A percentile compares a stretch with the other conserved stretches of the same genome.
Evolutionary conservation across 2,797 vertebrate genomes (phyloP).

Genomic region (Gymnothorax reevesii): DNA sequence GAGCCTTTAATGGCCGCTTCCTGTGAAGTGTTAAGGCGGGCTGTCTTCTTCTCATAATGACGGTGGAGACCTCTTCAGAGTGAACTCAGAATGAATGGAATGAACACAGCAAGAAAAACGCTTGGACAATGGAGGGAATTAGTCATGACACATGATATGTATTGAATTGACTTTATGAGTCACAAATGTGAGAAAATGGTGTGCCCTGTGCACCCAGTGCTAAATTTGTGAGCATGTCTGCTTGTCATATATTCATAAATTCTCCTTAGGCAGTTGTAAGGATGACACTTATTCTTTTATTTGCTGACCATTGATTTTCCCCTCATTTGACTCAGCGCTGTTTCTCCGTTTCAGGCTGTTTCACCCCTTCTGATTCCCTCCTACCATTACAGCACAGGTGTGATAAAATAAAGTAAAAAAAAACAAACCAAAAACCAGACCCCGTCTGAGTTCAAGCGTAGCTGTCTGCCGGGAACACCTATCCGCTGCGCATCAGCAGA

Average conservation of each 20-base stretch:
- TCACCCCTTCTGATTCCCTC: not conserved
- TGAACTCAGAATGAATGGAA: slow-evolving; percentile 12
- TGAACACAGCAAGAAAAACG: not conserved
- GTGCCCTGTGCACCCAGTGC: not conserved
- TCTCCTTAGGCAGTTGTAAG: not conserved
- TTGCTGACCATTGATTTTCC: not conserved
- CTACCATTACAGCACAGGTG: not conserved
- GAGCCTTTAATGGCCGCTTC: slow-evolving; percentile 46
- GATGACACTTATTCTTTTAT: not conserved
- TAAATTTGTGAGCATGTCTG: not conserved
- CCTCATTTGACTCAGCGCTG: not conserved
- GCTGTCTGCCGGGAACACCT: slow-evolving; percentile 15
- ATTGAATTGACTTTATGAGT: not conserved
- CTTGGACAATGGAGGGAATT: not conserved
- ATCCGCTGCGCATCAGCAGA: not conserved
- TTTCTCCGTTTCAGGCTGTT: not conserved
- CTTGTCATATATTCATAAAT: not conserved
- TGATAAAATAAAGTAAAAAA: not conserved
- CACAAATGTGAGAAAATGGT: not conserved
- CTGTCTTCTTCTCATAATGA: not conserved
- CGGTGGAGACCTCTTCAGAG: slow-evolving; percentile 8
- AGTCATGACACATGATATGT: too few species aligned
- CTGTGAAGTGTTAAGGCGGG: not conserved
- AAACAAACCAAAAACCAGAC: not conserved
- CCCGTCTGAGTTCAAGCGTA: not conserved